Evolutionary conservation across 2,888 invertebrate genomes (phyloP).

Genomic region (Aleiodes testaceus): DNA sequence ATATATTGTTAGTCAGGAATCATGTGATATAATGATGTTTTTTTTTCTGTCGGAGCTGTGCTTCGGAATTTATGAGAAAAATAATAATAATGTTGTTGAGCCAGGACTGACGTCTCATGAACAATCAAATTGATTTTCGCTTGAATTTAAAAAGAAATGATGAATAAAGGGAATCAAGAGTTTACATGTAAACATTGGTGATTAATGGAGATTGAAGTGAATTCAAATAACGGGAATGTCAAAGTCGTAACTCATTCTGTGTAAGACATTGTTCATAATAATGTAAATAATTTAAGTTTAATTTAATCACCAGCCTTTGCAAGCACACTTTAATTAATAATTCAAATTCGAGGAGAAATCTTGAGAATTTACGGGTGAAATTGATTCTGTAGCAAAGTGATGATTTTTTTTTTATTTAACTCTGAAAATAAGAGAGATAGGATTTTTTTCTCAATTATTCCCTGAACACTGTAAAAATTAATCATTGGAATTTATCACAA

Average conservation of each 20-base stretch:
- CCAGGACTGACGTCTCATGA: constrained; percentile 53
- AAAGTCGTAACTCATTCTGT: constrained; percentile 47
- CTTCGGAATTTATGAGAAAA: constrained; percentile 56
- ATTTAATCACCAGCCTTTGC: constrained; percentile 54
- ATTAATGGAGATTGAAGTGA: neutral
- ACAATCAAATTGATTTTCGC: constrained; percentile 48
- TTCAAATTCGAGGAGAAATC: neutral
- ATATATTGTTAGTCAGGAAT: constrained; percentile 58
- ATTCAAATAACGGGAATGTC: neutral
- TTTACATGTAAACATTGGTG: too few species aligned
- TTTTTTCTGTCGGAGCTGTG: constrained; percentile 70
- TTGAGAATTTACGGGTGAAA: constrained; percentile 24
- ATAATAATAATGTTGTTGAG: constrained; percentile 56
- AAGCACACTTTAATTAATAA: constrained; percentile 43
- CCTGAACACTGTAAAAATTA: neutral
- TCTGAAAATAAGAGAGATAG: neutral
- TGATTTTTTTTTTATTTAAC: neutral
- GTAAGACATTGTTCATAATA: constrained; percentile 65
- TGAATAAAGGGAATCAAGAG: too few species aligned
- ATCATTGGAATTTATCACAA: neutral
- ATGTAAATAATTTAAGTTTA: constrained; percentile 64
- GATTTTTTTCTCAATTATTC: constrained; percentile 15
- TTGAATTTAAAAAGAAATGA: neutral
- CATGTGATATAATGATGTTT: constrained; percentile 68
- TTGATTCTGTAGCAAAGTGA: constrained; percentile 17